Evolutionary conservation across 1,140 invertebrate genomes (phyloP).

Genomic region (Vanessa tameamea): DNA sequence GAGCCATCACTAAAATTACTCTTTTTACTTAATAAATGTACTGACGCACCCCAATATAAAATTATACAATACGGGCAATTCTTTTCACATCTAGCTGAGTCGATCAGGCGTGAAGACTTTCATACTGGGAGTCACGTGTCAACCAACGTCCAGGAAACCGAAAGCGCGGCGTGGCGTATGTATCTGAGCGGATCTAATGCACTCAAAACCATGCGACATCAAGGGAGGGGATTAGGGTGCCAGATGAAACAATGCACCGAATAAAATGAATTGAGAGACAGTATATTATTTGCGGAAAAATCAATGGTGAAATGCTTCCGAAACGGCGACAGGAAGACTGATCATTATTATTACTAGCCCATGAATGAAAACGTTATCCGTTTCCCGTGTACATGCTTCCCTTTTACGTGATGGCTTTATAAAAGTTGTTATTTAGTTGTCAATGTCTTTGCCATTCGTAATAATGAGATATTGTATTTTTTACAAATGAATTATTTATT

Average conservation of each 20-base stretch:
- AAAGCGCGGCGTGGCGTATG: constrained; percentile 52
- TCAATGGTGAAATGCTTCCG: constrained; percentile 75
- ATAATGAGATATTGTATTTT: constrained; percentile 13
- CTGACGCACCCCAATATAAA: constrained; percentile 55
- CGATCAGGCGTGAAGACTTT: constrained; percentile 77
- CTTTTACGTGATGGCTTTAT: constrained; percentile 64
- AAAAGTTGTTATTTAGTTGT: constrained; percentile 67
- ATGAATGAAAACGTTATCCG: constrained; percentile 56
- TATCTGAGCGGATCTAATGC: constrained; percentile 75
- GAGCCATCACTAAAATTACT: constrained; percentile 34
- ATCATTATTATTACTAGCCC: constrained; percentile 73
- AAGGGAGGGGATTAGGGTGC: constrained; percentile 44
- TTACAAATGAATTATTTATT: constrained; percentile 1
- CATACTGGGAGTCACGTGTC: constrained; percentile 75
- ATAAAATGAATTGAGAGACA: constrained; percentile 54
- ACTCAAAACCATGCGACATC: constrained; percentile 73
- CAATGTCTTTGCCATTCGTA: constrained; percentile 23
- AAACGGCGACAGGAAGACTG: constrained; percentile 63
- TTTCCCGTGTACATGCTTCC: constrained; percentile 58
- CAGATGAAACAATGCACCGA: constrained; percentile 53
- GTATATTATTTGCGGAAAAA: constrained; percentile 77
- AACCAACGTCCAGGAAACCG: constrained; percentile 70
- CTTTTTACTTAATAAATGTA: constrained; percentile 42
- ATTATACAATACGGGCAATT: constrained; percentile 75
- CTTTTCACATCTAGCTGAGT: constrained; percentile 68